Evolutionary conservation across 2,113 vertebrate genomes (phyloP).

Genomic region (Leptosomus discolor): DNA sequence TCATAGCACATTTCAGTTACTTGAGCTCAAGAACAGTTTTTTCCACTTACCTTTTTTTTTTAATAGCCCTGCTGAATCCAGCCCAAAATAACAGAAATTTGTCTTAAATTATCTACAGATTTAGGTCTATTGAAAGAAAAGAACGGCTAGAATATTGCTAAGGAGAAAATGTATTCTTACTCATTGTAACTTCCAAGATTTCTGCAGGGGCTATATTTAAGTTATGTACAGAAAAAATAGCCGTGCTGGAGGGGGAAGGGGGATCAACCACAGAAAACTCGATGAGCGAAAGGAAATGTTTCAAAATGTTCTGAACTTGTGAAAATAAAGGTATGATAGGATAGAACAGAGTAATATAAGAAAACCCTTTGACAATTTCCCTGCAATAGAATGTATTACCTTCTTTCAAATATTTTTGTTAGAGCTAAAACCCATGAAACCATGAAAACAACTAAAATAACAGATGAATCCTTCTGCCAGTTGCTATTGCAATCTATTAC

Average conservation of each 20-base stretch:
- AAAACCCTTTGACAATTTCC: neutral
- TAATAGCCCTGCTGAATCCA: neutral
- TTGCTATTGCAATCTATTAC: slow-evolving; percentile 55
- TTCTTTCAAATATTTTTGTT: slow-evolving; percentile 26
- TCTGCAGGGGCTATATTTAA: slow-evolving; percentile 4
- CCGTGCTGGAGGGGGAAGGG: neutral
- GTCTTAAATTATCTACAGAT: neutral
- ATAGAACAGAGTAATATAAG: neutral
- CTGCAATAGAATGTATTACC: neutral
- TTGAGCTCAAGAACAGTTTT: neutral
- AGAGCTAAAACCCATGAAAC: slow-evolving; percentile 8
- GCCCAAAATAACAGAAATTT: neutral
- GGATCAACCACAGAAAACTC: neutral
- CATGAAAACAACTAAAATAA: slow-evolving; percentile 36
- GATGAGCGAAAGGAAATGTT: neutral
- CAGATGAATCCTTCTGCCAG: slow-evolving; percentile 38
- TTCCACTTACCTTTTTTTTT: neutral
- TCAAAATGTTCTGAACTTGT: neutral
- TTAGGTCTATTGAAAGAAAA: neutral
- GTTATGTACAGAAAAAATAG: neutral
- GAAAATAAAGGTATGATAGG: neutral
- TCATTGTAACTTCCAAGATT: neutral
- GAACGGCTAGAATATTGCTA: neutral
- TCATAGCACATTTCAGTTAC: neutral
- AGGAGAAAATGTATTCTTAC: neutral